Conservation (phyloP, 1,140 invertebrate species). For the Magallana angulata region DNA sequence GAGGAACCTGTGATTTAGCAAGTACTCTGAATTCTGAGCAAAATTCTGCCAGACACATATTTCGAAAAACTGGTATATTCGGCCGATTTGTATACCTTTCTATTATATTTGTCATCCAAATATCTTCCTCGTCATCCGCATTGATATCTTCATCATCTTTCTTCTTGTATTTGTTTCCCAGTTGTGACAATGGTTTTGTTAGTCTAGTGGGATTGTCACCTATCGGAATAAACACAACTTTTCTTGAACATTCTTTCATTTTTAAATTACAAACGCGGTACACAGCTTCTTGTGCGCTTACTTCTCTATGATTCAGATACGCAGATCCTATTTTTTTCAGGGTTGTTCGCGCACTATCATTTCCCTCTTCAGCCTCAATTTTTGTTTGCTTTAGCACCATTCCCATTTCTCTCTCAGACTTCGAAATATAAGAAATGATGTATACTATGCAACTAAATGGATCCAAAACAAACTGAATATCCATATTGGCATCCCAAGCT, state of each 20-base stretch:
- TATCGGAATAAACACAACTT: too few species aligned
- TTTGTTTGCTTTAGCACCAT: slow-evolving; percentile 48
- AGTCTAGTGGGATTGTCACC: slow-evolving; percentile 1
- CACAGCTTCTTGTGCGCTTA: too few species aligned
- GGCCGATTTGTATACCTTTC: slow-evolving; percentile 41
- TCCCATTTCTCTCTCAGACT: too few species aligned
- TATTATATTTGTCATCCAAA: slow-evolving; percentile 34
- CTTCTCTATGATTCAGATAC: slow-evolving; percentile 40
- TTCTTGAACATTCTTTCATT: too few species aligned
- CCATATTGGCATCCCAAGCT: too few species aligned
- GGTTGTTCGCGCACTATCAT: slow-evolving; percentile 46
- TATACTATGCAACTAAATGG: too few species aligned
- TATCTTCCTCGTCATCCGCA: slow-evolving; percentile 30
- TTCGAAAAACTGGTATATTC: not conserved
- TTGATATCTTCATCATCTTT: slow-evolving; percentile 2
- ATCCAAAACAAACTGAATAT: too few species aligned
- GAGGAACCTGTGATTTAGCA: slow-evolving; percentile 33
- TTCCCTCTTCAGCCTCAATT: slow-evolving; percentile 40
- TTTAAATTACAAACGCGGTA: too few species aligned
- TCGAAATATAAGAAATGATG: too few species aligned
- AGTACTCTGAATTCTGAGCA: slow-evolving; percentile 53
- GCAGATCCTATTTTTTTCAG: too few species aligned
- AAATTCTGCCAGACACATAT: slow-evolving; percentile 56
- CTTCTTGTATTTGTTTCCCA: not conserved
- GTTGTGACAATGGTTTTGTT: not conserved